phyloP scores from a whole-genome alignment of 2,888 invertebrate species.

The Hylaea fasciaria region DNA sequence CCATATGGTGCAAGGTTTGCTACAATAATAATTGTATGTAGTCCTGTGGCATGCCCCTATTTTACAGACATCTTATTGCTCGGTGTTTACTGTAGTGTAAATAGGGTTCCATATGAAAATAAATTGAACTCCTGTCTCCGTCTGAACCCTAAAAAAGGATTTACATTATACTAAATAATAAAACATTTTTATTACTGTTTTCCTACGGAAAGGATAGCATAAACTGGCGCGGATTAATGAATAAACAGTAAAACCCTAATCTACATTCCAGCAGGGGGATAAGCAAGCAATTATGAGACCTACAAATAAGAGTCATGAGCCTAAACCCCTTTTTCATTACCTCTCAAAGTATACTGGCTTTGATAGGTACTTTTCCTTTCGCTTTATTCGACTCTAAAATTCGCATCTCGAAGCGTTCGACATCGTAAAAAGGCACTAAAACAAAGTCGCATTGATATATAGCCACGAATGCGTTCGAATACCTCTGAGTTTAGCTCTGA shows the following conservation, averaged over 20 bases:
- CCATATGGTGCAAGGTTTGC: no score
- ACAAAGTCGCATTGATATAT: conserved; percentile 30
- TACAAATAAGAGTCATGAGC: conserved; percentile 44
- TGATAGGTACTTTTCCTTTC: conserved; percentile 39
- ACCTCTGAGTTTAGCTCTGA: no score
- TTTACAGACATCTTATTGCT: no score
- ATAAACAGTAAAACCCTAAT: conserved; percentile 10
- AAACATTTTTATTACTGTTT: background rate
- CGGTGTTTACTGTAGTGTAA: no score
- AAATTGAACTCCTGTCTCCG: no score
- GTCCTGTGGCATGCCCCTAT: no score
- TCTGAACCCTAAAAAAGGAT: no score
- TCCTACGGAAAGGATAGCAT: conserved; percentile 13
- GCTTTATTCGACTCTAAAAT: conserved; percentile 53
- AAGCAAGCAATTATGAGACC: conserved; percentile 41
- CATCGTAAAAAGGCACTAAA: conserved; percentile 52
- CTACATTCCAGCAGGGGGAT: conserved; percentile 29
- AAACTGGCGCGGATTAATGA: conserved; percentile 22
- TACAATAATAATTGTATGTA: no score
- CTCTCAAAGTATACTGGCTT: conserved; percentile 38
- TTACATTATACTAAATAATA: no score
- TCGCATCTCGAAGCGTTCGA: conserved; percentile 49
- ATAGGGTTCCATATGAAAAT: no score
- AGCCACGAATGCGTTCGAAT: background rate
- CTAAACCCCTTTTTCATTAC: conserved; percentile 46